These are phyloP conservation scores for Macrotus californicus DNA, from an alignment of 2,113 vertebrate genomes.

Conservation along the genomic window DNA sequence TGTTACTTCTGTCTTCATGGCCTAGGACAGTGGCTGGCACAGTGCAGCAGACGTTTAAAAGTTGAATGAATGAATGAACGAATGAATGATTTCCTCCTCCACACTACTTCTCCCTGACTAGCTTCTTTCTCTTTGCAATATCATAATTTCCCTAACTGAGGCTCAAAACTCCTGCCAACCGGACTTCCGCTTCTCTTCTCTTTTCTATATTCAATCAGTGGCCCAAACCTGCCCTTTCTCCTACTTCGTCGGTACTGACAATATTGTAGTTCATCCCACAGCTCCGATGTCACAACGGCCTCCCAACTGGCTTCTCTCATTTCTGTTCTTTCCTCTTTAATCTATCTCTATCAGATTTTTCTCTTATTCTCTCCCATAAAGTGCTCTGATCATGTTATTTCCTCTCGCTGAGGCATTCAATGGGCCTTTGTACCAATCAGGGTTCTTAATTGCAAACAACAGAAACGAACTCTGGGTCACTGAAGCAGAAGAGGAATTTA, in stretches of 20 bases:
- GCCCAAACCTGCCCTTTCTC: background rate
- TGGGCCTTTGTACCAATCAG: conserved; percentile 3
- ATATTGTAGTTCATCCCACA: background rate
- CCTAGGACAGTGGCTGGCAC: background rate
- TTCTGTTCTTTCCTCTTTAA: background rate
- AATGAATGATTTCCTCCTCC: background rate
- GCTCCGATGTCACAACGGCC: background rate
- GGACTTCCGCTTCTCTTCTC: background rate
- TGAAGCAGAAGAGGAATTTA: conserved; percentile 30
- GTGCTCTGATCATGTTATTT: conserved; percentile 1
- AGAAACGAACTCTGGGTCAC: conserved; percentile 32
- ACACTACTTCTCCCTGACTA: background rate
- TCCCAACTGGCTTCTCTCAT: background rate
- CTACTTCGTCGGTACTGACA: background rate
- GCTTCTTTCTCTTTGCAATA: background rate
- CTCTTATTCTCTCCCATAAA: background rate
- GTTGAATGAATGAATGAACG: conserved; percentile 2
- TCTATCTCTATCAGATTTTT: background rate
- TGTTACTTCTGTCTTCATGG: background rate
- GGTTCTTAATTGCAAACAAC: conserved; percentile 25
- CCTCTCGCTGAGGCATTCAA: conserved; percentile 12
- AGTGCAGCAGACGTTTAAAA: background rate
- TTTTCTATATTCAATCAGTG: background rate
- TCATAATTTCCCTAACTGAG: background rate
- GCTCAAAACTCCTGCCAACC: background rate